Evolutionary conservation across 2,797 vertebrate species (phyloP).

Genomic region (Acipenser ruthenus): DNA sequence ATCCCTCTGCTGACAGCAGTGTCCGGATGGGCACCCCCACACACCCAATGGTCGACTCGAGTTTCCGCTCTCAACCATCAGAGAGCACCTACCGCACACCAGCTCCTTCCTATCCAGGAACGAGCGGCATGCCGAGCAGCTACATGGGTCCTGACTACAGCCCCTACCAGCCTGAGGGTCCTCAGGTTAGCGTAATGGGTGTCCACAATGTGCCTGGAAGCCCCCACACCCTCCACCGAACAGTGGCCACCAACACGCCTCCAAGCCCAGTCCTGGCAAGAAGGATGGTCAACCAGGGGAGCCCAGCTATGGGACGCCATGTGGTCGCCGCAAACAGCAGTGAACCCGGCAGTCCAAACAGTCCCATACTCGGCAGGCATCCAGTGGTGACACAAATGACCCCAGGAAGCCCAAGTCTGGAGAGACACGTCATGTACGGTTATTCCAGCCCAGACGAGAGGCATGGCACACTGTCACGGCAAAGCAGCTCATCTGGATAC

Average conservation of each 20-base stretch:
- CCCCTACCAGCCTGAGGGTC: constrained; percentile 35
- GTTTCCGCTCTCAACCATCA: constrained; percentile 66
- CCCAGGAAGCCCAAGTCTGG: constrained; percentile 74
- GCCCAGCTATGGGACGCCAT: constrained; percentile 44
- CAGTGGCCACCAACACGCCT: constrained; percentile 81
- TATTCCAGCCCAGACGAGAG: constrained; percentile 81
- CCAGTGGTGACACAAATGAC: constrained; percentile 46
- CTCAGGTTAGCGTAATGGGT: constrained; percentile 54
- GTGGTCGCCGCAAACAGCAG: constrained; percentile 47
- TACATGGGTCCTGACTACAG: constrained; percentile 53
- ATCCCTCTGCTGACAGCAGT: constrained; percentile 57
- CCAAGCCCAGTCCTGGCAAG: constrained; percentile 14
- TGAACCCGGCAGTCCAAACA: constrained; percentile 44
- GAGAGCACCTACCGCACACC: constrained; percentile 46
- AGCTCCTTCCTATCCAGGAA: constrained; percentile 33
- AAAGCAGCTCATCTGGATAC: constrained; percentile 90
- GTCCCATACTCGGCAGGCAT: constrained; percentile 70
- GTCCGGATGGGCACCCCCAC: constrained; percentile 60
- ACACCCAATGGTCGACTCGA: constrained; percentile 60
- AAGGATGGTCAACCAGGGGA: constrained; percentile 47
- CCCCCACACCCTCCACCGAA: constrained; percentile 34
- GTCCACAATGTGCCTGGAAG: constrained; percentile 52
- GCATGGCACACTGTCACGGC: constrained; percentile 75
- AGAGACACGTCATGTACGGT: constrained; percentile 74
- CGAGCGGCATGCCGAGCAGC: constrained; percentile 29